Evolutionary conservation across 2,888 invertebrate genomes (phyloP).

Genomic region (Brassicogethes aeneus): DNA sequence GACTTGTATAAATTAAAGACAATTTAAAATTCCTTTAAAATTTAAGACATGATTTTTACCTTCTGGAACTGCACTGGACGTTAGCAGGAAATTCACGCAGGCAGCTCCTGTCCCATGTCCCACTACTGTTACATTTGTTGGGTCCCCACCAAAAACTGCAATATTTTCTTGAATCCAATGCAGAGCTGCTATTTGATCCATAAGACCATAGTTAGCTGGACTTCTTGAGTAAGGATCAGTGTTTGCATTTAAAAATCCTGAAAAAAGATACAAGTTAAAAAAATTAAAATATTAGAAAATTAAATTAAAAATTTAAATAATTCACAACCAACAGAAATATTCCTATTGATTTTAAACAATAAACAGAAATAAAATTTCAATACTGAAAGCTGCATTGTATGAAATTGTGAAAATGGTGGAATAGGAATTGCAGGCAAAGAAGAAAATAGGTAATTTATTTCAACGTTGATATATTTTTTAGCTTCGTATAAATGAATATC

Average conservation of each 20-base stretch:
- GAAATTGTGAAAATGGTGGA: too few species aligned
- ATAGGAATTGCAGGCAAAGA: too few species aligned
- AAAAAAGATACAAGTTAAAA: too few species aligned
- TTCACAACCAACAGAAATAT: too few species aligned
- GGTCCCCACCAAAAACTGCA: conserved; percentile 89
- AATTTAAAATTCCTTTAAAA: too few species aligned
- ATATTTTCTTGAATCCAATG: conserved; percentile 97
- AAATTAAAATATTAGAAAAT: conserved; percentile 3
- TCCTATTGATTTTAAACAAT: too few species aligned
- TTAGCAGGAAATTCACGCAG: conserved; percentile 88
- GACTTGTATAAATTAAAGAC: too few species aligned
- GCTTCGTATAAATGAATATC: too few species aligned
- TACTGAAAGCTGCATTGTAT: too few species aligned
- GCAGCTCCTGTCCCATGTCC: conserved; percentile 96
- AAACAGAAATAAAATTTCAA: too few species aligned
- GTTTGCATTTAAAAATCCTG: conserved; percentile 85
- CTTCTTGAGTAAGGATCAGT: conserved; percentile 78
- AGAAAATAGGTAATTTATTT: too few species aligned
- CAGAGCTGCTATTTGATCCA: conserved; percentile 93
- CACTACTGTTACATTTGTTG: conserved; percentile 84
- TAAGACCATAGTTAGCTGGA: conserved; percentile 93
- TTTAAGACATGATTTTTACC: conserved; percentile 63
- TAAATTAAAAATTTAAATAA: neutral
- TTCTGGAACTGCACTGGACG: conserved; percentile 88
- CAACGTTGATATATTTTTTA: too few species aligned